A percentile compares a stretch with the other conserved stretches of the same genome.
Conservation (phyloP, 2,113 vertebrate genomes). For the Burhinus bistriatus region DNA sequence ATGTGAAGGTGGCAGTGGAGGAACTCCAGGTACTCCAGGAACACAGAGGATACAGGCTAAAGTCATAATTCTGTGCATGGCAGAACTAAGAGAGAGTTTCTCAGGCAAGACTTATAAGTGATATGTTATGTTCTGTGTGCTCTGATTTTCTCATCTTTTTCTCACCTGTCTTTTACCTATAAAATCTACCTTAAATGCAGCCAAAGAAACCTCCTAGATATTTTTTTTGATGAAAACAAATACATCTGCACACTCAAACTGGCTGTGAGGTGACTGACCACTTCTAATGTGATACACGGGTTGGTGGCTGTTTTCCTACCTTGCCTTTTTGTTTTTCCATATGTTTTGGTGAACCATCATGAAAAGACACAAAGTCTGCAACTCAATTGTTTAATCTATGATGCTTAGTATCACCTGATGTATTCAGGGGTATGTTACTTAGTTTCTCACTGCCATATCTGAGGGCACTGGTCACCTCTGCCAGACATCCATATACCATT, state of each 20-base stretch:
- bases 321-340: not conserved
- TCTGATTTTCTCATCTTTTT: not conserved
- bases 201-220: not conserved
- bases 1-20: not conserved
- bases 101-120: not conserved
- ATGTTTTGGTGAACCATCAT: not conserved
- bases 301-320: not conserved
- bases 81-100: not conserved
- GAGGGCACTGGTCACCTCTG: not conserved
- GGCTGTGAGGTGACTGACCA: not conserved
- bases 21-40: not conserved
- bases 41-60: not conserved
- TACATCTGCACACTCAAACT: not conserved
- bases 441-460: not conserved
- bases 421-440: not conserved
- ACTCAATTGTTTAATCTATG: not conserved
- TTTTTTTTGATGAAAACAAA: not conserved
- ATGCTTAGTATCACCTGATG: not conserved
- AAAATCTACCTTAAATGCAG: not conserved
- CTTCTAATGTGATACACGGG: not conserved
- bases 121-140: not conserved
- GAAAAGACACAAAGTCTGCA: not conserved
- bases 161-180: not conserved
- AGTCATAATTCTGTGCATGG: not conserved
- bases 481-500: not conserved